phyloP scores from a whole-genome alignment of 1,140 invertebrate genomes.

The Lepidurus arcticus region DNA sequence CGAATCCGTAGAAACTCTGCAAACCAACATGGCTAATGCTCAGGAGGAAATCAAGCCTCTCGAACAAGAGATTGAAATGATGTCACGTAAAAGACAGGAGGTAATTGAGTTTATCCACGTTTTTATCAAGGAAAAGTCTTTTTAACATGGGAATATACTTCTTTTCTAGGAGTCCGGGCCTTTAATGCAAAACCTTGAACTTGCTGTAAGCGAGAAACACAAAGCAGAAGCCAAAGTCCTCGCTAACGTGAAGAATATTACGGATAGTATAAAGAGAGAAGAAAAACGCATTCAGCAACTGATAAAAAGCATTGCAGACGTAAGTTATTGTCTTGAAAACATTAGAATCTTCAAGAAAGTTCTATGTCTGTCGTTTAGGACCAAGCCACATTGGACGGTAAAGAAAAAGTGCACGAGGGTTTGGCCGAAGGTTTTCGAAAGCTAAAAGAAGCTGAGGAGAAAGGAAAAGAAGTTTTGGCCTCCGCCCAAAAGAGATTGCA shows the following conservation, averaged over 20 bases:
- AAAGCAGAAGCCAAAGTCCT: conserved; percentile 60
- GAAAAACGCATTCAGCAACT: conserved; percentile 63
- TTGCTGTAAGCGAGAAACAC: conserved; percentile 58
- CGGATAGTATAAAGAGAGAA: conserved; percentile 63
- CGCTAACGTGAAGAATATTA: conserved; percentile 60
- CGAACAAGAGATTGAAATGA: conserved; percentile 45
- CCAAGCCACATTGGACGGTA: conserved; percentile 55
- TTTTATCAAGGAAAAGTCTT: conserved; percentile 41
- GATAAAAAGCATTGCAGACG: conserved; percentile 59
- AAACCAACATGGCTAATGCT: conserved; percentile 40
- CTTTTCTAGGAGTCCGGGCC: conserved; percentile 58
- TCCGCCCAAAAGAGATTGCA: conserved; percentile 73
- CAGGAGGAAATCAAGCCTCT: conserved; percentile 46
- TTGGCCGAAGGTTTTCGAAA: conserved; percentile 61
- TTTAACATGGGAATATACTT: conserved; percentile 38
- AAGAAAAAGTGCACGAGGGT: conserved; percentile 61
- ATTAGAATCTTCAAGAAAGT: conserved; percentile 8
- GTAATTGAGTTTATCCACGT: conserved; percentile 37
- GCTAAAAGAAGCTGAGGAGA: conserved; percentile 60
- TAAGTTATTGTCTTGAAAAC: conserved; percentile 37
- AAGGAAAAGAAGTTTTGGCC: conserved; percentile 60
- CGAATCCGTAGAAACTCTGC: conserved; percentile 36
- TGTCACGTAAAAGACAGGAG: conserved; percentile 49
- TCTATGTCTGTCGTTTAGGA: conserved; percentile 49
- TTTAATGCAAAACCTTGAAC: conserved; percentile 59